Evolutionary conservation across 2,888 invertebrate species (phyloP).

Genomic region (Aleiodes testaceus): DNA sequence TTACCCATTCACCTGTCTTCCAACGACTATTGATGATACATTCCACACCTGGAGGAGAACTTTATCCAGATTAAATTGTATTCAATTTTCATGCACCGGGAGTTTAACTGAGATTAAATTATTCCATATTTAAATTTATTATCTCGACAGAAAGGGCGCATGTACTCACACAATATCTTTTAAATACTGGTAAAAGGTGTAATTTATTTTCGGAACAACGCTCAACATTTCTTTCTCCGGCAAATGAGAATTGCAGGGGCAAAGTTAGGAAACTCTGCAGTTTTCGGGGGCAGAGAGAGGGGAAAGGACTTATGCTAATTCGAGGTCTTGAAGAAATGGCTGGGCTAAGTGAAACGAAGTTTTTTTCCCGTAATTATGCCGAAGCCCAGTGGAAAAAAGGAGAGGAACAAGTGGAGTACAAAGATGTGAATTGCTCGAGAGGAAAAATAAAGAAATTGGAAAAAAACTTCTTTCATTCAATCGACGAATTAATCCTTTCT

Average conservation of each 20-base stretch:
- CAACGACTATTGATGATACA: slow-evolving; percentile 9
- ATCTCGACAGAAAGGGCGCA: neutral
- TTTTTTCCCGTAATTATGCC: slow-evolving; percentile 56
- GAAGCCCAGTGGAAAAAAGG: slow-evolving; percentile 36
- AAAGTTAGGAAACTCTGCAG: neutral
- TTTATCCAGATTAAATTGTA: slow-evolving; percentile 16
- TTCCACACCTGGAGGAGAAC: slow-evolving; percentile 26
- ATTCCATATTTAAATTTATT: neutral
- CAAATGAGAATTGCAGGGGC: slow-evolving; percentile 7
- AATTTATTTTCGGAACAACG: slow-evolving; percentile 2
- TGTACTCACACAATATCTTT: neutral
- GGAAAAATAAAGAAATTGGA: slow-evolving; percentile 15
- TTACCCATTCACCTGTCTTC: slow-evolving; percentile 24
- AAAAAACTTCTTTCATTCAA: no score
- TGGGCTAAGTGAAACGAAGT: slow-evolving; percentile 56
- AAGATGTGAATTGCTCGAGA: slow-evolving; percentile 30
- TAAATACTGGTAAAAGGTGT: neutral
- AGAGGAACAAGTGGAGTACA: slow-evolving; percentile 20
- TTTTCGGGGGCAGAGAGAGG: slow-evolving; percentile 19
- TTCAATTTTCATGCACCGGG: neutral
- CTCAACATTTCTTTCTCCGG: slow-evolving; percentile 9
- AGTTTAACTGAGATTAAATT: neutral
- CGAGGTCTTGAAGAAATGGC: slow-evolving; percentile 52
- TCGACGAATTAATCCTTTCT: no score
- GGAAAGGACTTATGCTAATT: slow-evolving; percentile 58